Evolutionary conservation across 2,797 vertebrate genomes (phyloP).

Genomic region (Oreonectes daqikongensis): DNA sequence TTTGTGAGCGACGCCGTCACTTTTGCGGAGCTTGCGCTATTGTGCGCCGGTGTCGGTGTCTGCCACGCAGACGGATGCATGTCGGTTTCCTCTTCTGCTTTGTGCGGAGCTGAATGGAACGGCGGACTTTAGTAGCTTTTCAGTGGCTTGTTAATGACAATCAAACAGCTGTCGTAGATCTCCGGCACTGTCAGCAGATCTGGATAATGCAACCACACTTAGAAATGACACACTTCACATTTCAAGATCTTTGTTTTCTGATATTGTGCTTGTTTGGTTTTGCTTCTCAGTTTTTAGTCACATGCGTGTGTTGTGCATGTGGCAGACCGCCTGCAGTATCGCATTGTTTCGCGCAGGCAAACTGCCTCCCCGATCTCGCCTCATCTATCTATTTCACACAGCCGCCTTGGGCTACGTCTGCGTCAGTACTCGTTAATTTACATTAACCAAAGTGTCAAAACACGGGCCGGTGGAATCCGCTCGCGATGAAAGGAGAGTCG

Average conservation of each 20-base stretch:
- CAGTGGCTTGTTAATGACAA: conserved; percentile 62
- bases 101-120: conserved; percentile 59
- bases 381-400: conserved; percentile 63
- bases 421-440: conserved; percentile 80
- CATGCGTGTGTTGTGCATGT: neutral
- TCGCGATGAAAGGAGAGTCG: conserved; percentile 73
- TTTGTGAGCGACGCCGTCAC: conserved; percentile 69
- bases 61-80: conserved; percentile 69
- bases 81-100: conserved; percentile 73
- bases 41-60: conserved; percentile 73
- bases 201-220: neutral
- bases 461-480: conserved; percentile 76
- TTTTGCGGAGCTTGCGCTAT: conserved; percentile 17
- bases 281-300: neutral
- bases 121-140: conserved; percentile 62
- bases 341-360: conserved; percentile 36
- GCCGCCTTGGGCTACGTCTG: conserved; percentile 73
- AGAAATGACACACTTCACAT: neutral
- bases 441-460: conserved; percentile 82
- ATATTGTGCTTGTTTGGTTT: neutral
- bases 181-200: neutral
- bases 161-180: conserved; percentile 22
- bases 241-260: neutral
- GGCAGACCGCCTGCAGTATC: neutral
- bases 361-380: conserved; percentile 45